phyloP scores from a whole-genome alignment of 2,888 invertebrate genomes.

The Embidobia sp. region DNA sequence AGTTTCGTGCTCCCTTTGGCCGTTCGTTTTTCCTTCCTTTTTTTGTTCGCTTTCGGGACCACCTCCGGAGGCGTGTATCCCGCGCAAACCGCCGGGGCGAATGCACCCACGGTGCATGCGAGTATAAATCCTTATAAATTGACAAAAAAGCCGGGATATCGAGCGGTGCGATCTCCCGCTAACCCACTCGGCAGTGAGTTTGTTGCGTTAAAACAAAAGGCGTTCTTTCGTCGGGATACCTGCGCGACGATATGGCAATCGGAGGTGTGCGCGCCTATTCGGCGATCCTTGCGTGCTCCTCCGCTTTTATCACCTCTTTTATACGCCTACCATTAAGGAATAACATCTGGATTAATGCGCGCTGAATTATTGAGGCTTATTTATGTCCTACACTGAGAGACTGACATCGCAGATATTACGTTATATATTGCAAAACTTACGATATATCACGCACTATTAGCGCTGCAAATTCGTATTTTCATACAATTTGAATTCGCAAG shows the following conservation, averaged over 20 bases:
- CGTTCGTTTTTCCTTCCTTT: background rate
- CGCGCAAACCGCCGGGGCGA: constrained; percentile 51
- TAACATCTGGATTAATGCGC: constrained; percentile 59
- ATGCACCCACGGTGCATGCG: constrained; percentile 70
- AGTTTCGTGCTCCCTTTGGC: constrained; percentile 12
- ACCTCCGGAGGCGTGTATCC: constrained; percentile 61
- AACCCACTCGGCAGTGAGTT: constrained; percentile 70
- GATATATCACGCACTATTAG: too few relatives aligned
- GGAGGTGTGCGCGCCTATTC: constrained; percentile 59
- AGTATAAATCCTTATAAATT: constrained; percentile 80
- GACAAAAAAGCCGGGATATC: constrained; percentile 79
- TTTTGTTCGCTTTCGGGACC: constrained; percentile 48
- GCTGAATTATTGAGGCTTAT: constrained; percentile 46
- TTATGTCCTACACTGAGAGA: constrained; percentile 25
- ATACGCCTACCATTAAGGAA: constrained; percentile 53
- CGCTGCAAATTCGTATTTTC: too few relatives aligned
- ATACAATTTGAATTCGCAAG: too few relatives aligned
- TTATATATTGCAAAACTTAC: too few relatives aligned
- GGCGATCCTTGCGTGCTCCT: constrained; percentile 59
- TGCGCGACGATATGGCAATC: constrained; percentile 58
- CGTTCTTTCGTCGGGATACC: constrained; percentile 64
- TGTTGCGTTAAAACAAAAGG: constrained; percentile 74
- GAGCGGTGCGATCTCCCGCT: constrained; percentile 74
- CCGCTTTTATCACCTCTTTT: constrained; percentile 52
- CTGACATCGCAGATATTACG: too few relatives aligned